These are phyloP conservation scores for Struthidea cinerea DNA, from an alignment of 2,113 vertebrate species.

Conservation along the genomic window DNA sequence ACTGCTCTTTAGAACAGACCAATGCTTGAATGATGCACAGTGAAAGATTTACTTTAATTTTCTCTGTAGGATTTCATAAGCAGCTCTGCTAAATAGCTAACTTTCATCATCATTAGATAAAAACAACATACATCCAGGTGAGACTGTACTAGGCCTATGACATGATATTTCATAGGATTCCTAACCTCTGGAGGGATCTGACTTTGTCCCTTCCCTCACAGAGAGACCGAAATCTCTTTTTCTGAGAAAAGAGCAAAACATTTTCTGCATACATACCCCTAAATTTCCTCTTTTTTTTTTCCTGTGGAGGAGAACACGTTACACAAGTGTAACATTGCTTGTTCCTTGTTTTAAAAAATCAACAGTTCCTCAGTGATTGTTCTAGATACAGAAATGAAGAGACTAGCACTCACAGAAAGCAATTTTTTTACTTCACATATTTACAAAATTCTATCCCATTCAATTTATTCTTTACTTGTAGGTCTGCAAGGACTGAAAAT, in stretches of 20 bases:
- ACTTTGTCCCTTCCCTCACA: not conserved
- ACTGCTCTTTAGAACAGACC: not conserved
- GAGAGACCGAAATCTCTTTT: not conserved
- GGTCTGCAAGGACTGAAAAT: not conserved
- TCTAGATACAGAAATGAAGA: not conserved
- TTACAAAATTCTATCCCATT: constrained; percentile 1
- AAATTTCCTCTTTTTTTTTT: not conserved
- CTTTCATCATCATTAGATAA: not conserved
- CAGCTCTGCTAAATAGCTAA: not conserved
- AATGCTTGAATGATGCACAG: not conserved
- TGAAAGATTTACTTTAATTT: not conserved
- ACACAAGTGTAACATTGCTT: not conserved
- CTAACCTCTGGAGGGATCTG: not conserved
- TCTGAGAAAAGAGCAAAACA: not conserved
- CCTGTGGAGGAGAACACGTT: not conserved
- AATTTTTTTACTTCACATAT: constrained; percentile 1
- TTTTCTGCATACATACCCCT: not conserved
- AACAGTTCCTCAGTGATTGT: not conserved
- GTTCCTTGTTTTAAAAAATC: not conserved
- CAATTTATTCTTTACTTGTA: not conserved
- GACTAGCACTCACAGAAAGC: not conserved
- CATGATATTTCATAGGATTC: not conserved
- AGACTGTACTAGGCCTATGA: not conserved
- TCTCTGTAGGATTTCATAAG: not conserved
- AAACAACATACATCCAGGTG: not conserved